Conservation (phyloP, 2,797 vertebrate species). For the Hippopotamyrus pictus region DNA sequence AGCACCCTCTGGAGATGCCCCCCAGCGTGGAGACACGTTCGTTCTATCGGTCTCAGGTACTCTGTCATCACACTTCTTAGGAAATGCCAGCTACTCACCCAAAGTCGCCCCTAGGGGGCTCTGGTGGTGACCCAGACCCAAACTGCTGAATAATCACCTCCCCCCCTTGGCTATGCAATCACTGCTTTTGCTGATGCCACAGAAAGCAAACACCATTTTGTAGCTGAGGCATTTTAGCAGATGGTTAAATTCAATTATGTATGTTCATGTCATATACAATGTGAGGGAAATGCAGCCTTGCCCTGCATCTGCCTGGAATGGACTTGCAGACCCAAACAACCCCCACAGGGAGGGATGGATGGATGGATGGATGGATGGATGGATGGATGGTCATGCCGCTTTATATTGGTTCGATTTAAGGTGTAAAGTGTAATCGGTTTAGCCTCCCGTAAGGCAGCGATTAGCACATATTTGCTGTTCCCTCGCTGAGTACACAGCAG, state of each 20-base stretch:
- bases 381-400: neutral
- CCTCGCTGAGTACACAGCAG: neutral
- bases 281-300: neutral
- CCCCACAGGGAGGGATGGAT: neutral
- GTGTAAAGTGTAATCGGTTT: neutral
- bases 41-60: neutral
- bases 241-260: neutral
- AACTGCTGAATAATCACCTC: neutral
- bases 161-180: neutral
- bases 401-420: neutral
- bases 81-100: neutral
- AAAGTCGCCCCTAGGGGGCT: neutral
- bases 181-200: neutral
- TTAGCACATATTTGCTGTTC: neutral
- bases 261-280: slow-evolving; percentile 8
- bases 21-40: neutral
- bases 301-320: neutral
- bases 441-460: neutral
- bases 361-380: neutral
- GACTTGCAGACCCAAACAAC: neutral
- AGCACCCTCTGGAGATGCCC: neutral
- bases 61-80: neutral
- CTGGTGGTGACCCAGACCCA: neutral
- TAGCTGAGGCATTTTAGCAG: neutral
- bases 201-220: neutral